Percentiles rank a stretch among this genome's conserved stretches.
phyloP scores from a whole-genome alignment of 2,888 invertebrate species.

The Sarcophaga caerulescens region DNA sequence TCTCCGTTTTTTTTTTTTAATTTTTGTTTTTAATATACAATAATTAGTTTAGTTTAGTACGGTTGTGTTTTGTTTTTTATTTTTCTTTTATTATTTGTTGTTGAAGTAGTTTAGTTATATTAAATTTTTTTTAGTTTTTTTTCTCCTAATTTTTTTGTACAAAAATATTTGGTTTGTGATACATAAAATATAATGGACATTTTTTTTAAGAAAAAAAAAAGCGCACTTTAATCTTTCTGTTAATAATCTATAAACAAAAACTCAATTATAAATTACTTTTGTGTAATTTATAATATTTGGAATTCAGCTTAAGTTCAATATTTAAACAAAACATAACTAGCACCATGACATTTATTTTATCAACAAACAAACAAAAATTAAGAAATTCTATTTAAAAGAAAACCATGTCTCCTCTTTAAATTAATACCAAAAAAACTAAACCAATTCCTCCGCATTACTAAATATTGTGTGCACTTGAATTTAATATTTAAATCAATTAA shows the following conservation, averaged over 20 bases:
- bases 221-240: constrained; percentile 68
- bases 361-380: not conserved
- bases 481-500: constrained; percentile 14
- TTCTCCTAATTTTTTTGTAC: constrained; percentile 41
- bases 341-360: constrained; percentile 52
- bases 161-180: constrained; percentile 64
- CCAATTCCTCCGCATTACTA: constrained; percentile 59
- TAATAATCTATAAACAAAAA: constrained; percentile 19
- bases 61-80: constrained; percentile 41
- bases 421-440: constrained; percentile 45
- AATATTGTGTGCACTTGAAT: constrained; percentile 64
- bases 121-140: constrained; percentile 44
- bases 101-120: constrained; percentile 47
- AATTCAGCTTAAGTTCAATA: constrained; percentile 35
- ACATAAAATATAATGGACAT: constrained; percentile 57
- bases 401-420: constrained; percentile 42
- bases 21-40: constrained; percentile 38
- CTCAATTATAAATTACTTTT: constrained; percentile 33
- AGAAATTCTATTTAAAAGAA: not conserved
- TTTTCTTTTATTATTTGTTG: constrained; percentile 44
- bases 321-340: constrained; percentile 32
- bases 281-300: constrained; percentile 32
- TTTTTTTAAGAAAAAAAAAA: constrained; percentile 61
- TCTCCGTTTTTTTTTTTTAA: constrained; percentile 68
- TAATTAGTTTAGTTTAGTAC: constrained; percentile 37